Conservation (phyloP, 2,797 vertebrate species). For the Melanotaenia nigrans region DNA sequence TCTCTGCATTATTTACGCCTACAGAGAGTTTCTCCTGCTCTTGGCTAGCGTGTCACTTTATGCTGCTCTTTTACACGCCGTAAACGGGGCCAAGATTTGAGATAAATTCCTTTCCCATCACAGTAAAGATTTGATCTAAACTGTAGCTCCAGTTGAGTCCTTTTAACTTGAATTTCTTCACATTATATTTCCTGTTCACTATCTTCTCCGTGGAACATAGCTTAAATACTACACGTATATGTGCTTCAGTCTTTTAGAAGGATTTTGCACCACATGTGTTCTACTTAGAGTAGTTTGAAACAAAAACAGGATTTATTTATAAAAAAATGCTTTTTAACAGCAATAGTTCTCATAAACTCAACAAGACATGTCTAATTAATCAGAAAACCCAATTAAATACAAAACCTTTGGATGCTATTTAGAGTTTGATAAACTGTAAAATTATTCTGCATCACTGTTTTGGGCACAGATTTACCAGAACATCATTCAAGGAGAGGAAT, state of each 20-base stretch:
- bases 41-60: not conserved
- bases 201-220: not conserved
- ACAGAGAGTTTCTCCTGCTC: not conserved
- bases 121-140: not conserved
- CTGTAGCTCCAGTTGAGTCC: not conserved
- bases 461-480: not conserved
- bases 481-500: not conserved
- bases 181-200: not conserved
- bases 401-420: too few relatives aligned
- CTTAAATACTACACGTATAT: not conserved
- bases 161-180: not conserved
- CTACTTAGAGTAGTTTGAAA: not conserved
- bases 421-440: too few relatives aligned
- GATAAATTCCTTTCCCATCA: not conserved
- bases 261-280: too few relatives aligned
- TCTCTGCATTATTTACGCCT: not conserved
- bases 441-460: not conserved
- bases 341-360: not conserved
- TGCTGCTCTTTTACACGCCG: rapidly evolving
- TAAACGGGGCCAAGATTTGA: not conserved
- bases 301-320: not conserved
- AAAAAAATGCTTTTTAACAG: not conserved
- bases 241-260: too few relatives aligned
- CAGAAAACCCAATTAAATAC: too few relatives aligned
- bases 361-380: not conserved